A percentile compares a stretch with the other conserved stretches of the same genome.
phyloP scores from a whole-genome alignment of 2,797 vertebrate species.

The Acrocephalus scirpaceus region DNA sequence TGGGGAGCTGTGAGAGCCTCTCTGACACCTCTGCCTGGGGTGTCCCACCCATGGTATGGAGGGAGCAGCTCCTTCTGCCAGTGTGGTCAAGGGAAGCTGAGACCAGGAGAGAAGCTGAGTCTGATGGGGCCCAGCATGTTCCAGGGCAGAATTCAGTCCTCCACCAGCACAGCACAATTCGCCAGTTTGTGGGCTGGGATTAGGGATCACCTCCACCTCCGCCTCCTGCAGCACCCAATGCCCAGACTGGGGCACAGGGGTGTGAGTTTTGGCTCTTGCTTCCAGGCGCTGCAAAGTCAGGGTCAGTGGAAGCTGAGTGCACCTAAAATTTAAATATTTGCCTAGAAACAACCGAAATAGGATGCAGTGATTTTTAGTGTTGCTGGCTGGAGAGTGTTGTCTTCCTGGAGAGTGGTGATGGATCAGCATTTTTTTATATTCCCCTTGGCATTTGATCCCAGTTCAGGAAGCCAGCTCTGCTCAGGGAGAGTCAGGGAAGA shows the following conservation, averaged over 20 bases:
- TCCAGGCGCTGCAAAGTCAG: neutral
- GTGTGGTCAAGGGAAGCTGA: neutral
- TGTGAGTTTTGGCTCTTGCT: neutral
- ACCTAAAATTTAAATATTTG: neutral
- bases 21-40: neutral
- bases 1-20: neutral
- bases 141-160: neutral
- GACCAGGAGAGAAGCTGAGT: neutral
- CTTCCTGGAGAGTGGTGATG: neutral
- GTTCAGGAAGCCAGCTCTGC: neutral
- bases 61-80: neutral
- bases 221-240: neutral
- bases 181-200: neutral
- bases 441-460: neutral
- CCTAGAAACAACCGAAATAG: neutral
- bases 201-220: neutral
- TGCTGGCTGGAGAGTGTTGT: neutral
- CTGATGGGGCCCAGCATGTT: accelerated
- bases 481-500: neutral
- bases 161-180: neutral
- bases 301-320: neutral
- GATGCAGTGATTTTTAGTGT: neutral
- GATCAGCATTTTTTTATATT: neutral
- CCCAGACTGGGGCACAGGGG: neutral
- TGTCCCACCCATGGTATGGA: accelerated